Conservation (phyloP, 2,113 vertebrate genomes). For the Plestiodon gilberti region DNA sequence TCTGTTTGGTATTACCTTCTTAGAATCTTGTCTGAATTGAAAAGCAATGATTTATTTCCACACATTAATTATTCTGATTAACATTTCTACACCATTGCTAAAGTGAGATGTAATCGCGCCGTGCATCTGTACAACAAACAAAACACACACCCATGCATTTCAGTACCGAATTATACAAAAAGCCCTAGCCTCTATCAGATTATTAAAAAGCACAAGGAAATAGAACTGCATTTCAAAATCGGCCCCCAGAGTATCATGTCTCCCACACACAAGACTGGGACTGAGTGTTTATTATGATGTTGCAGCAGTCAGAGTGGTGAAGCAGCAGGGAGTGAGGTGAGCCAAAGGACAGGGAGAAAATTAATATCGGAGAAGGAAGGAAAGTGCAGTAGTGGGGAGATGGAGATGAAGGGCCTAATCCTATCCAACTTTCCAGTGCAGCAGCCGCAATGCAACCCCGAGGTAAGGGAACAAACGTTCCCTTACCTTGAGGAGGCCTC, state of each 20-base stretch:
- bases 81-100: neutral
- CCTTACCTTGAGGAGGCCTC: no score
- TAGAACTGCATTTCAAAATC: neutral
- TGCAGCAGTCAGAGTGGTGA: neutral
- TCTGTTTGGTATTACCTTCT: neutral
- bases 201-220: neutral
- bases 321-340: neutral
- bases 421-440: no score
- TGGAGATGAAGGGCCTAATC: neutral
- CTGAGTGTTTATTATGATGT: neutral
- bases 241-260: neutral
- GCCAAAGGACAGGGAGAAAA: neutral
- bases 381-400: neutral
- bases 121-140: neutral
- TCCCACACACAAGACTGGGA: neutral
- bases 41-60: neutral
- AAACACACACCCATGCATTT: neutral
- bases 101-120: neutral
- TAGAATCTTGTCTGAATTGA: neutral
- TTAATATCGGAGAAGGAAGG: neutral
- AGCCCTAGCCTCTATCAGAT: neutral
- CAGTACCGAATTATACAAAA: neutral
- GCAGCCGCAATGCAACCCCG: no score
- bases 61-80: neutral
- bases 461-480: no score